Percentiles rank a stretch among this genome's conserved stretches.
Evolutionary conservation across 35 echinoderm and acorn worm species (phyloP).

Genomic region (Chiridota heheva): DNA sequence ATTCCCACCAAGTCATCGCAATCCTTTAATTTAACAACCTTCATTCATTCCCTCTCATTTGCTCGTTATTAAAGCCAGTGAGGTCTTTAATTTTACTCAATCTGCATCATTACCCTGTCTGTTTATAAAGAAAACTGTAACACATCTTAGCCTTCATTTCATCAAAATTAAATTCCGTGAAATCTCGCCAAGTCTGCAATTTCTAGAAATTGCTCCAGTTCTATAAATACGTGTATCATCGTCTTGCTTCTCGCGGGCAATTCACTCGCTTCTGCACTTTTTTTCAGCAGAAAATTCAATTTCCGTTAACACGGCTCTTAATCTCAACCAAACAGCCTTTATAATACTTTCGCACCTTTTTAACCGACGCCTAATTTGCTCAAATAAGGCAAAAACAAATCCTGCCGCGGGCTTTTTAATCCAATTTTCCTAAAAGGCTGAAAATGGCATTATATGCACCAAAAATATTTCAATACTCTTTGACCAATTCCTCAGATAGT

Average conservation of each 20-base stretch:
- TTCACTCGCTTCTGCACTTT: conserved; percentile 1
- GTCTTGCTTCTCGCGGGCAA: conserved; percentile 13
- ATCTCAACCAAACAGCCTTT: conserved; percentile 55
- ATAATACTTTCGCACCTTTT: conserved; percentile 59
- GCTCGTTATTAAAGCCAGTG: too few species aligned
- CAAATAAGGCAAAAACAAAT: conserved; percentile 63
- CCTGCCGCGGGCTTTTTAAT: conserved; percentile 57
- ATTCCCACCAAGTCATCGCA: too few species aligned
- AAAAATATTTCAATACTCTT: conserved; percentile 25
- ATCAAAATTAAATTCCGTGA: too few species aligned
- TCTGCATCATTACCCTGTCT: too few species aligned
- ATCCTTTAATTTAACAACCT: too few species aligned
- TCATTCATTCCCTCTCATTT: too few species aligned
- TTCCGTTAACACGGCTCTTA: conserved; percentile 52
- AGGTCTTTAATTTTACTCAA: too few species aligned
- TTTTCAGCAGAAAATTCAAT: conserved; percentile 45
- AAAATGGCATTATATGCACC: conserved; percentile 53
- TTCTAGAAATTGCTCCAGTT: too few species aligned
- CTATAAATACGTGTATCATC: too few species aligned
- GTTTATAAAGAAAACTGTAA: too few species aligned
- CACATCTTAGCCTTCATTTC: too few species aligned
- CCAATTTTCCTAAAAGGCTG: conserved; percentile 61
- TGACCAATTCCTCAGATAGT: conserved; percentile 33
- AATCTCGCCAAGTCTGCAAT: too few species aligned
- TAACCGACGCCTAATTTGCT: conserved; percentile 55